A percentile compares a stretch with the other conserved stretches of the same genome.
Conservation (phyloP, 2,888 invertebrate species). For the Patella caerulea region DNA sequence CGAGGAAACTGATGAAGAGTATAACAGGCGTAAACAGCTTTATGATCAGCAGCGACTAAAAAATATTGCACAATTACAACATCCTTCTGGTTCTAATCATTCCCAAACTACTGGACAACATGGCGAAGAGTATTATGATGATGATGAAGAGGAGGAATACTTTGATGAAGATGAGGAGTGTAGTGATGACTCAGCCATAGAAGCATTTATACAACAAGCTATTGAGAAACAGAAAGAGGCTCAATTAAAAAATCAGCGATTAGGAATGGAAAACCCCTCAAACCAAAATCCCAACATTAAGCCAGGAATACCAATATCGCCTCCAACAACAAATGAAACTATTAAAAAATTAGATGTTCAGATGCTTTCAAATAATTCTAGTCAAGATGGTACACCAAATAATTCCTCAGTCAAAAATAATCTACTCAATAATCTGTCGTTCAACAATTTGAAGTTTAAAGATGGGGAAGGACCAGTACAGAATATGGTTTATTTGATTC, state of each 20-base stretch:
- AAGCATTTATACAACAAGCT: background rate
- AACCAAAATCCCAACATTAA: background rate
- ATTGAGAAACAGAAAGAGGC: background rate
- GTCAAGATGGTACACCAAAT: background rate
- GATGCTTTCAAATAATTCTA: too few relatives aligned
- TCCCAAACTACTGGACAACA: background rate
- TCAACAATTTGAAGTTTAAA: background rate
- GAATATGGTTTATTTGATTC: conserved; percentile 16
- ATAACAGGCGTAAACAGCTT: background rate
- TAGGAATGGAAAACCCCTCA: background rate
- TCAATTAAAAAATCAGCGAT: background rate
- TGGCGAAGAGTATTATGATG: background rate
- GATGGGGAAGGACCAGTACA: background rate
- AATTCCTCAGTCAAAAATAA: background rate
- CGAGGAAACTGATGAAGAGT: background rate
- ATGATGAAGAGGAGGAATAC: background rate
- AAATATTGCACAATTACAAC: background rate
- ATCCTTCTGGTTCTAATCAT: background rate
- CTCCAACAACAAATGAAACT: background rate
- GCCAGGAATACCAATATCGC: background rate
- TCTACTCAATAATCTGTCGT: background rate
- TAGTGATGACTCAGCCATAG: conserved; percentile 4
- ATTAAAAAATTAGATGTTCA: background rate
- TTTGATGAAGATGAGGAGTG: background rate
- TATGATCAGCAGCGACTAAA: background rate